Conservation (phyloP, 2,113 vertebrate genomes). For the Natator depressus region DNA sequence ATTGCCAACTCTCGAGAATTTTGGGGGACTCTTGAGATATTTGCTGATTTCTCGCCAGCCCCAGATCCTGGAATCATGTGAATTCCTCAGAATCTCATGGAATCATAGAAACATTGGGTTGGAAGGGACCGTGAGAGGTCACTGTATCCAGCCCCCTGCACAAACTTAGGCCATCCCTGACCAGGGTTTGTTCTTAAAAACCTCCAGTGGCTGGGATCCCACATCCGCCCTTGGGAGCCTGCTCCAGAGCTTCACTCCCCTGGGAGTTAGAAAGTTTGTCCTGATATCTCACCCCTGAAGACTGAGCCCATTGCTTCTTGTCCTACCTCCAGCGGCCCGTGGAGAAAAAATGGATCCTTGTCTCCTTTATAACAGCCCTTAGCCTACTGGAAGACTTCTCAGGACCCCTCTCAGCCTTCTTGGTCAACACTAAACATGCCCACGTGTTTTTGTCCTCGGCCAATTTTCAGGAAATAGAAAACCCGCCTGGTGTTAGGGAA, state of each 20-base stretch:
- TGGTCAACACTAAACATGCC: not conserved
- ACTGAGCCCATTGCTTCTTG: not conserved
- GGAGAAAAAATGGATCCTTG: not conserved
- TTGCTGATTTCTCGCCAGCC: not conserved
- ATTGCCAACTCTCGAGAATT: not conserved
- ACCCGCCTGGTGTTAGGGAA: not conserved
- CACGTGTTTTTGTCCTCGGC: not conserved
- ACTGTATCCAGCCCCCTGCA: not conserved
- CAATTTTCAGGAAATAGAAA: not conserved
- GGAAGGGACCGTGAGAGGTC: not conserved
- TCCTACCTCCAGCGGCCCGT: too few relatives aligned
- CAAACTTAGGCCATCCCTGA: not conserved
- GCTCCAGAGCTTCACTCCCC: too few relatives aligned
- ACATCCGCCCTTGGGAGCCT: not conserved
- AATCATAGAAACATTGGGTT: not conserved
- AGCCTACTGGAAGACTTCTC: not conserved
- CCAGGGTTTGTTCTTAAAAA: not conserved
- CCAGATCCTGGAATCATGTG: not conserved
- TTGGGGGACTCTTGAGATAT: not conserved
- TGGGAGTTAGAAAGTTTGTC: not conserved
- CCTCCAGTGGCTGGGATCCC: not conserved
- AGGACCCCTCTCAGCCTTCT: not conserved
- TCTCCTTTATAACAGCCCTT: not conserved
- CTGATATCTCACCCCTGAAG: not conserved
- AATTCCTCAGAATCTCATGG: not conserved